phyloP scores from a whole-genome alignment of 2,888 invertebrate species.

The Baronia brevicornis region DNA sequence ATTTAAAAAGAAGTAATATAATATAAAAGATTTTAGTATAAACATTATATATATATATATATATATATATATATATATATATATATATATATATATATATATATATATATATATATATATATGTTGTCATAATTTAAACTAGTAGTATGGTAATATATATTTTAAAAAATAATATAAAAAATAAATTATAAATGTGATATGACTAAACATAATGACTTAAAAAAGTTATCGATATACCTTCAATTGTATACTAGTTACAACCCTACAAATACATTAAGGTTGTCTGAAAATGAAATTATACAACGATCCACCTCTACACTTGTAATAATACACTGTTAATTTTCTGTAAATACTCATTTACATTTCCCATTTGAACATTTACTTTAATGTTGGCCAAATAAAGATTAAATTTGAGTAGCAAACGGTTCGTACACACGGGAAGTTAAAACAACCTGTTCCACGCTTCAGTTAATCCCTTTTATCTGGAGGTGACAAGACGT shows the following conservation, averaged over 20 bases:
- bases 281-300: slow-evolving; percentile 68
- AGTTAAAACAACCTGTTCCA: slow-evolving; percentile 58
- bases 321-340: slow-evolving; percentile 64
- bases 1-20: no score
- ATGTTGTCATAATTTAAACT: no score
- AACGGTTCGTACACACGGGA: slow-evolving; percentile 14
- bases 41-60: no score
- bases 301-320: slow-evolving; percentile 60
- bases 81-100: no score
- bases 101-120: no score
- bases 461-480: slow-evolving; percentile 62
- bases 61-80: no score
- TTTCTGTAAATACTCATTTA: slow-evolving; percentile 34
- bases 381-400: slow-evolving; percentile 19
- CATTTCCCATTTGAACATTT: slow-evolving; percentile 15
- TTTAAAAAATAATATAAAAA: no score
- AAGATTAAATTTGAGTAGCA: slow-evolving; percentile 11
- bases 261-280: slow-evolving; percentile 50
- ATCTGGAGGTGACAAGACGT: slow-evolving; percentile 65
- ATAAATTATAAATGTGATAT: no score
- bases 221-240: slow-evolving; percentile 22
- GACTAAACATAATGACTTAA: no score
- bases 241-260: slow-evolving; percentile 20
- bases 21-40: no score
- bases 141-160: no score